Evolutionary conservation across 2,888 invertebrate species (phyloP), one percentile per base, ranked within the genome.

Genomic region (Caenorhabditis angaria): DNA sequence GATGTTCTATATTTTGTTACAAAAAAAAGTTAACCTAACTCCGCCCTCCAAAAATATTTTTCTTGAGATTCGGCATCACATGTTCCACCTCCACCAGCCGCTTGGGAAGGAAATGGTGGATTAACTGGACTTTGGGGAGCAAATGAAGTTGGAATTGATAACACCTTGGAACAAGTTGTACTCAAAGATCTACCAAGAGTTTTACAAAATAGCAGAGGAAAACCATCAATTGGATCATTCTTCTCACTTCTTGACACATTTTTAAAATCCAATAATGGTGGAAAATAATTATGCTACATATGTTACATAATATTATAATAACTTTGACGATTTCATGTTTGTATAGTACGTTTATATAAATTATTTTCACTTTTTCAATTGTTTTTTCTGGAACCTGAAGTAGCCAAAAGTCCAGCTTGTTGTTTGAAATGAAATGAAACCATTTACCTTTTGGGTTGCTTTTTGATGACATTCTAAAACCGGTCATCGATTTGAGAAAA

Each of bases 61-160:
- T 20, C 18, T 65, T 48, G 56, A 70, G 71, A 71, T 18, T 59
- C 67, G 3, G 65, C 62, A 6, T 56, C 61, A 18, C 62, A 65
- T 28, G 53, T 70, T 20, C 60, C 53, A 14, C 77, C 82, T 0
- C 82, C 82, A 28, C 74, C 73, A 4, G 82, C 82, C 4, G 64
- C 74, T 1, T 82, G 82, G 82, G 76, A 79, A 60, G 82, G 82
- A 4, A 70, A 76, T 25, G 82, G 80, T 20, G 82, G 82, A 12
- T 63, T 82, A 6, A 82, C 80, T 41, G 68, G 74, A 12, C 68
- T 82, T 0, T 60, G 81, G 0, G 82, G 80, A 27, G 76, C 76
- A 8, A 72, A 72, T 55, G 82, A 82, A 68, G 76, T 62, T 24
- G 82, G 82, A 28, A 77, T 82, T 60, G 82, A 82, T 63, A 79